Base-by-base conservation (phyloP, 2,113 vertebrate species). In the Phoenicopterus ruber region DNA sequence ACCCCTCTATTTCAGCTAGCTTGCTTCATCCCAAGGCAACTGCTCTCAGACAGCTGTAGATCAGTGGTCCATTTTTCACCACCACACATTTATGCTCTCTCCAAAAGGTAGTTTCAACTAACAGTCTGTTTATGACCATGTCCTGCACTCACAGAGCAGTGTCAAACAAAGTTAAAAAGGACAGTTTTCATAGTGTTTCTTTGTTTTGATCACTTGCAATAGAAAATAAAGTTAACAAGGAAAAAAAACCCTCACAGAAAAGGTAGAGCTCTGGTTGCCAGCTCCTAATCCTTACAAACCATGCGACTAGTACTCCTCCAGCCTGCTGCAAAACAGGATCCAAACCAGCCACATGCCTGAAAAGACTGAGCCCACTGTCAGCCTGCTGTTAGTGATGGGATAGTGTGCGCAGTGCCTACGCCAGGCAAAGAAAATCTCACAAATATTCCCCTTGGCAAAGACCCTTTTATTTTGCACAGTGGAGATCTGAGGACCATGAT, bases 401-500 rank as follows among this genome's bases (percentile, higher is more conserved):
- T 3, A 29, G 46, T 1, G 3, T 12, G 47, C 2, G 1, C 24
- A 40, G 17, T 7, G 34, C 49, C 72, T 14, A 34, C 2, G 0
- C 44, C 32, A 3, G 2, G 8, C 47, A 32, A 7, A 20, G n/a
- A 36, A 54, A 31, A 34, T 31, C 69, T 61, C 52, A 52, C 3
- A 0, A 58, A 58, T 19, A 36, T 6, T 26, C 14, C 12, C 17
- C 42, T 36, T 31, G 31, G 19, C 44, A 87, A 79, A 78, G 44
- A 65, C 10, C 22, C 24, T 65, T 52, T 58, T 20, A 15, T 28
- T 79, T 58, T 63, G 49, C 49, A 44, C 9, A 25, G 22, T 6
- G 34, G 61, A 88, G 74, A 69, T 73, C 40, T 46, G 42, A 88
- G 49, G 57, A 55, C 63, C 24, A 9, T 1, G 5, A 42, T 1